phyloP scores from a whole-genome alignment of 2,113 vertebrate species.

The Taurulus bubalis region DNA sequence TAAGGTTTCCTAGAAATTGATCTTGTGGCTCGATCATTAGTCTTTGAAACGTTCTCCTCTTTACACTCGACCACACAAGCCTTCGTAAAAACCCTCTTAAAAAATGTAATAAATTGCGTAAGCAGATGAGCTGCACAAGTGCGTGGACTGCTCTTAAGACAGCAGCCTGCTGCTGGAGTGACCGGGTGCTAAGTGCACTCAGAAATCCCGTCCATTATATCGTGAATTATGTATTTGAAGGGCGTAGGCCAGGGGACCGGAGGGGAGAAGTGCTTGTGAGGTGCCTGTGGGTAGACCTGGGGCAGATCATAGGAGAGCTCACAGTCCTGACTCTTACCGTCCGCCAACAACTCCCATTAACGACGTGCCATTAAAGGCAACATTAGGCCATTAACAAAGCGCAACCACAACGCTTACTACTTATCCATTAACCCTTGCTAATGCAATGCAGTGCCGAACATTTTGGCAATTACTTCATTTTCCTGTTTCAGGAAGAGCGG shows the following conservation, averaged over 20 bases:
- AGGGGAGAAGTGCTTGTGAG: conserved; percentile 51
- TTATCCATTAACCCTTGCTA: conserved; percentile 74
- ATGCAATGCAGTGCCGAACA: conserved; percentile 58
- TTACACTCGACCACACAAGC: conserved; percentile 64
- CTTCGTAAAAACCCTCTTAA: conserved; percentile 63
- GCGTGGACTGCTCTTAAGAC: conserved; percentile 71
- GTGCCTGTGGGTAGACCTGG: conserved; percentile 56
- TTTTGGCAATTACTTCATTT: conserved; percentile 65
- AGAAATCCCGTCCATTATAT: conserved; percentile 82
- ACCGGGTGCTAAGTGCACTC: conserved; percentile 82
- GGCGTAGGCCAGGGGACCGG: conserved; percentile 40
- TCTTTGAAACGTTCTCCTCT: conserved; percentile 71
- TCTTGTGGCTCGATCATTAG: conserved; percentile 75
- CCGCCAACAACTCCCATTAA: conserved; percentile 66
- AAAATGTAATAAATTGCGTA: conserved; percentile 78
- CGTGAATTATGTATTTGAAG: conserved; percentile 85
- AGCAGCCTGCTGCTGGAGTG: conserved; percentile 61
- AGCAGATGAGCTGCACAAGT: conserved; percentile 43
- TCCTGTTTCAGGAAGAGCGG: conserved; percentile 47
- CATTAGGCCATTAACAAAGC: conserved; percentile 81
- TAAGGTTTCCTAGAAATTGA: conserved; percentile 78
- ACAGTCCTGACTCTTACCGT: conserved; percentile 57
- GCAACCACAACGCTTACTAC: conserved; percentile 55
- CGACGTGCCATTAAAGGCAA: conserved; percentile 78
- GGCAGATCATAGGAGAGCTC: conserved; percentile 57